Percentiles rank a stretch among this genome's conserved stretches.
These are phyloP conservation scores for Acleris holmiana DNA, from an alignment of 2,888 invertebrate genomes.

Conservation along the genomic window DNA sequence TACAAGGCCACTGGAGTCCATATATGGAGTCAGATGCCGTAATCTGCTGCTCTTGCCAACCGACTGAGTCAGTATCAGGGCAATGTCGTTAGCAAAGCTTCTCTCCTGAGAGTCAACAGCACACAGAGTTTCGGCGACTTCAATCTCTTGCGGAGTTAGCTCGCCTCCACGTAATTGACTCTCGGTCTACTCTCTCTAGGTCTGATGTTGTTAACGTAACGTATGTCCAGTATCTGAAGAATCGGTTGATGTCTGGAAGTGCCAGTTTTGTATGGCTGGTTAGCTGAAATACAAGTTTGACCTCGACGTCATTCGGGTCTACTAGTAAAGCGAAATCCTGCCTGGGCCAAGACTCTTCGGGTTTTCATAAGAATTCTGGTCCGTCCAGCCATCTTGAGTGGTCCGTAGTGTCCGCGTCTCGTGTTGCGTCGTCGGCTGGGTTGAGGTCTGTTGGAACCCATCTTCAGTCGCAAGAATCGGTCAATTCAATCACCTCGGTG, in stretches of 20 bases:
- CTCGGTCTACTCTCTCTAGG: too few relatives aligned
- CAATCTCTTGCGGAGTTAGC: background rate
- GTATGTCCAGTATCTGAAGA: background rate
- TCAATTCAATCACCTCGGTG: too few relatives aligned
- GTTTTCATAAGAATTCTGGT: too few relatives aligned
- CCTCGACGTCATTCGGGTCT: background rate
- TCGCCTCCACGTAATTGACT: background rate
- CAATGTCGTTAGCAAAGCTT: background rate
- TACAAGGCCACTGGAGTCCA: background rate
- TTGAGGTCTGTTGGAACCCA: too few relatives aligned
- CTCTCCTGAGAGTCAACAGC: background rate
- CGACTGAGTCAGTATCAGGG: background rate
- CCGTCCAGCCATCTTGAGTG: too few relatives aligned
- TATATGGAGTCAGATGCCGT: background rate
- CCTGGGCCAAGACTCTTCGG: background rate
- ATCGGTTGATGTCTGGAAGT: background rate
- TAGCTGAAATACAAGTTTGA: background rate
- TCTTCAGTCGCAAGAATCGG: too few relatives aligned
- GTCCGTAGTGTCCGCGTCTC: too few relatives aligned
- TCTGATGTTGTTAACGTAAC: background rate
- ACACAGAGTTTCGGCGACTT: background rate
- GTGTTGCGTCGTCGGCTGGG: too few relatives aligned
- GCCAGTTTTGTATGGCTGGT: background rate
- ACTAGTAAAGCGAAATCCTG: background rate
- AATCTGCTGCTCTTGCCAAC: background rate